Percentiles rank a stretch among this genome's conserved stretches.
These are phyloP conservation scores for Trematomus loennbergii DNA, from an alignment of 2,113 vertebrate species.

Conservation along the genomic window DNA sequence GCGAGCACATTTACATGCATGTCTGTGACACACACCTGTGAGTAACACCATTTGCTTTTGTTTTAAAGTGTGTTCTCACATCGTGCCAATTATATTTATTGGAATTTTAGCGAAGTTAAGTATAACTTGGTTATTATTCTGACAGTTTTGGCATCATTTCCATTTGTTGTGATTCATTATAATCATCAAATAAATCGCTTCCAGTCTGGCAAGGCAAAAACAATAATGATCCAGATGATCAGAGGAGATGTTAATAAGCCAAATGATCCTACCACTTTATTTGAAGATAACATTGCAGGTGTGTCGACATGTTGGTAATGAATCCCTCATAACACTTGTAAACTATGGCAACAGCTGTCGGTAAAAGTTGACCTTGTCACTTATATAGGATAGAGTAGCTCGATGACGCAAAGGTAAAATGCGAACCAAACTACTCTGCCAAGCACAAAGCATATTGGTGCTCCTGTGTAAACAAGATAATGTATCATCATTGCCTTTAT, in stretches of 20 bases:
- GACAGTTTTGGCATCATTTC: not conserved
- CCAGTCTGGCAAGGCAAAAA: no score
- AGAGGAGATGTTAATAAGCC: not conserved
- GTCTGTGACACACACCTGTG: constrained; percentile 19
- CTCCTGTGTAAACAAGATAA: not conserved
- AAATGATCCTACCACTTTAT: not conserved
- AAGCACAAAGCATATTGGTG: not conserved
- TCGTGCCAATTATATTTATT: constrained; percentile 11
- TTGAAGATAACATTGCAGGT: not conserved
- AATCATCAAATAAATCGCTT: not conserved
- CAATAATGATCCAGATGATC: not conserved
- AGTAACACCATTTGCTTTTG: constrained; percentile 37
- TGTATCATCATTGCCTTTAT: no score
- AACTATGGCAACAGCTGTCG: not conserved
- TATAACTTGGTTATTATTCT: constrained; percentile 2
- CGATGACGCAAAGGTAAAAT: not conserved
- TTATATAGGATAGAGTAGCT: no score
- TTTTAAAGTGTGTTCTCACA: constrained; percentile 9
- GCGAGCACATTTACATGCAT: not conserved
- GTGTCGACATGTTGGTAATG: not conserved
- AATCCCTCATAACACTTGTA: not conserved
- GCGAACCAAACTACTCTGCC: not conserved
- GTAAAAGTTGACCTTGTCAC: not conserved
- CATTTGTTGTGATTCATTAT: not conserved
- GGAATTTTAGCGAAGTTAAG: not conserved